Evolutionary conservation across 2,888 invertebrate species (phyloP), one percentile per base, ranked within the genome.

Genomic region (Parnassius orleans): DNA sequence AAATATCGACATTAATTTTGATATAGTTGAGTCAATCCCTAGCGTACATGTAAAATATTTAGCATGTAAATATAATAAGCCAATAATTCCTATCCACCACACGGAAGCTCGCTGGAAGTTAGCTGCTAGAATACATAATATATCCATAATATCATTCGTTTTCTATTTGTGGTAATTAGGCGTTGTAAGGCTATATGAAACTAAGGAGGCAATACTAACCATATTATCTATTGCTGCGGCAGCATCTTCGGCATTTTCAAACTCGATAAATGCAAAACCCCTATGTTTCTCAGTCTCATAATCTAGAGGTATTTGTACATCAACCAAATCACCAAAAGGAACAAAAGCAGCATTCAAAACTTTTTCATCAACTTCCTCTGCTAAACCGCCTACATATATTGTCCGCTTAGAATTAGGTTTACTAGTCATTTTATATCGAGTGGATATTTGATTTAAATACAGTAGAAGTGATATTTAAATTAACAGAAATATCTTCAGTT

Each of bases 71-170:
- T 91, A 93, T 68, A 90, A 93, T 0, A 97, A 95, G 82, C 98
- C 98, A 0, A 93, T 99, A 61, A 97, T 99, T 79, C 98, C 99
- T 0, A 96, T 99, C 68, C 99, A 99, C 88, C 99, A 99, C 74
- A 99, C 99, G 99, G 95, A 99, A 91, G 99, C 99, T 1, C 99
- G 99, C 92, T n/a, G n/a, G n/a, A 98, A 99, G 11, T 89, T 99
- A 61, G 97, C 96, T 44, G 95, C 94, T 9, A 93, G 98, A 81
- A 95, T 98, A n/a, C 99, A 19, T 19, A 19, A 19, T 24, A 33
- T 7, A 7, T 33, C 33, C 33, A 33, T 33, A 5, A 24, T 5
- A 5, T 33, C 5, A 33, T 33, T 33, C 33, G 0, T 33, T 33
- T 33, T 7, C 7, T 33, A 33, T 33, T 33, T 7, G 33, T 3